Conservation (phyloP, 2,888 invertebrate species). For the Erannis defoliaria region DNA sequence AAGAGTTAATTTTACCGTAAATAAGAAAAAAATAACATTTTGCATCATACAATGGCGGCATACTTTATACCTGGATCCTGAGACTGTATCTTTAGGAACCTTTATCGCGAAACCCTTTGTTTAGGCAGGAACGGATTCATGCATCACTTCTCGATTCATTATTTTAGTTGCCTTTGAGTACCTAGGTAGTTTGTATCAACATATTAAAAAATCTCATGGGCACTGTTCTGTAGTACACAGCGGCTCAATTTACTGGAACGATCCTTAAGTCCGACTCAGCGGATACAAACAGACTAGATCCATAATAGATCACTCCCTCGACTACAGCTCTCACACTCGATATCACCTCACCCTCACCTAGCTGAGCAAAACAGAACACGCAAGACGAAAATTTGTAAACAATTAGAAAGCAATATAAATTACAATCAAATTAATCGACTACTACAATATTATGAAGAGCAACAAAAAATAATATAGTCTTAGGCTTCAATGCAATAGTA, state of each 20-base stretch:
- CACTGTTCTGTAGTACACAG: conserved; percentile 2
- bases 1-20: neutral
- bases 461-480: too few species aligned
- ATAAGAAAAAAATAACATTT: neutral
- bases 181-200: neutral
- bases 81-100: neutral
- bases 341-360: conserved; percentile 34
- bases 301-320: too few species aligned
- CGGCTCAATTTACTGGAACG: too few species aligned
- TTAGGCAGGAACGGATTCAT: neutral
- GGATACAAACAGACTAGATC: conserved; percentile 16
- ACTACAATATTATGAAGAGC: too few species aligned
- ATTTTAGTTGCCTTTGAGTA: neutral
- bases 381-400: conserved; percentile 32
- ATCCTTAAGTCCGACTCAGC: too few species aligned
- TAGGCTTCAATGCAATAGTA: conserved; percentile 1
- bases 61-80: conserved; percentile 16
- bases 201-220: conserved; percentile 2
- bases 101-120: neutral
- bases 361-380: conserved; percentile 47
- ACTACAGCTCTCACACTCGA: conserved; percentile 15
- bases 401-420: conserved; percentile 6
- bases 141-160: neutral
- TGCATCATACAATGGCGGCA: neutral
- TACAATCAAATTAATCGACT: too few species aligned